Percentiles rank a stretch among this genome's conserved stretches.
Conservation (phyloP, 2,888 invertebrate species). For the Mesorhabditis spiculigera region DNA sequence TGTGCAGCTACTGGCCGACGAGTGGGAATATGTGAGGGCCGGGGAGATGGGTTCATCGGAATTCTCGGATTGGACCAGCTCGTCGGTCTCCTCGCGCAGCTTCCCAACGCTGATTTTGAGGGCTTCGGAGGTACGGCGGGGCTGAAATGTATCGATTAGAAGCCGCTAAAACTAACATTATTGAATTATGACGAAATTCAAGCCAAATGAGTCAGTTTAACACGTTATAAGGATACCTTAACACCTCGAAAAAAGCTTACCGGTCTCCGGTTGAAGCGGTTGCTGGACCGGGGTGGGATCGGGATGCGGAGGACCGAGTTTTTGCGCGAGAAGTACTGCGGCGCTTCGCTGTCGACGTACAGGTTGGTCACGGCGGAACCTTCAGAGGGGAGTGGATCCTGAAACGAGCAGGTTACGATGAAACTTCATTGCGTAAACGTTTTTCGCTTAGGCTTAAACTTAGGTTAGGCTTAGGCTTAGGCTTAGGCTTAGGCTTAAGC, state of each 20-base stretch:
- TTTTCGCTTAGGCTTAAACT: neutral
- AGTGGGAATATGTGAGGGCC: neutral
- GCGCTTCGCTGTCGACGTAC: conserved; percentile 43
- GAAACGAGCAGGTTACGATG: conserved; percentile 5
- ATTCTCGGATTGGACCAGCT: neutral
- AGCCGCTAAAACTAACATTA: neutral
- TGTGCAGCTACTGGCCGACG: conserved; percentile 3
- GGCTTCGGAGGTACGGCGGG: neutral
- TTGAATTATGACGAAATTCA: neutral
- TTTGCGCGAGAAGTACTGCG: conserved; percentile 55
- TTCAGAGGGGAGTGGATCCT: conserved; percentile 30
- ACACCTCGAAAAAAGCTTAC: conserved; percentile 15
- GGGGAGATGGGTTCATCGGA: neutral
- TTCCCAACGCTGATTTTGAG: neutral
- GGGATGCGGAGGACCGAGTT: conserved; percentile 57
- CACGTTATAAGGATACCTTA: too few relatives aligned
- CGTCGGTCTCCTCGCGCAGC: neutral
- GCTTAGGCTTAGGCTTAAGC: neutral
- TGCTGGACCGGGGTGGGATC: conserved; percentile 51
- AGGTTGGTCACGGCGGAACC: conserved; percentile 47
- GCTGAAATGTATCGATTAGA: neutral
- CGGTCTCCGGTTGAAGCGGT: conserved; percentile 43
- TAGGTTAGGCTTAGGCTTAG: neutral
- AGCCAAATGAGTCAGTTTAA: neutral
- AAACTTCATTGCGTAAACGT: too few relatives aligned